Base-by-base conservation (phyloP, 2,888 invertebrate genomes). In the Abrostola triplasia region DNA sequence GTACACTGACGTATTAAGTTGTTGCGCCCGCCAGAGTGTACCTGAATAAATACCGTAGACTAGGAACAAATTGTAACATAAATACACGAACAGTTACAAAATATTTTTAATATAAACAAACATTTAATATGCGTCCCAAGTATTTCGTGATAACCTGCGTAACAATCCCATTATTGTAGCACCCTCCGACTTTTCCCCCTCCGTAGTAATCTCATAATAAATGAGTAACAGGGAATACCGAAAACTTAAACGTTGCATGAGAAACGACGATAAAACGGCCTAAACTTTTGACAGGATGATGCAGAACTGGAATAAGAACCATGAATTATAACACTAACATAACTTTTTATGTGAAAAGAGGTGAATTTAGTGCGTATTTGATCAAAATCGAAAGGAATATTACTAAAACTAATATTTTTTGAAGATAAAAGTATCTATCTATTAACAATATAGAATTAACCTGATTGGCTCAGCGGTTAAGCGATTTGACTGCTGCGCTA, bases 191-290 rank as follows among this genome's bases (percentile, higher is more conserved):
- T 48, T 59, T 64, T n/a, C n/a, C 69, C 72, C 79, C 75, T 76
- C 63, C 51, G 59, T 55, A 71, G 64, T 83, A 82, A 82, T 84
- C 80, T 78, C 70, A 70, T 73, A 80, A 77, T 81, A 75, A 82
- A 84, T 85, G 85, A 86, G 72, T 87, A 84, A 85, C 76, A 82
- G 90, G 88, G 80, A 88, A 84, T 83, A 80, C 84, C 84, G 59
- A 82, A 73, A 69, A 71, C 71, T 70, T 70, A 68, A 71, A 73
- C 67, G 70, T 83, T 77, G 83, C 82, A 78, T 82, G 83, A 67
- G 57, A 50, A 70, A 59, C 49, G 37, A 40, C 64, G 6, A 73
- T 74, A 11, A 58, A 50, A 64, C 47, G 49, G 62, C 67, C 12
- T 35, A 53, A 51, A 51, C 52, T 38, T 37, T 1, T 7, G 36